These are phyloP conservation scores for Sphyrna mokarran DNA, from an alignment of 2,113 vertebrate species.

Conservation along the genomic window DNA sequence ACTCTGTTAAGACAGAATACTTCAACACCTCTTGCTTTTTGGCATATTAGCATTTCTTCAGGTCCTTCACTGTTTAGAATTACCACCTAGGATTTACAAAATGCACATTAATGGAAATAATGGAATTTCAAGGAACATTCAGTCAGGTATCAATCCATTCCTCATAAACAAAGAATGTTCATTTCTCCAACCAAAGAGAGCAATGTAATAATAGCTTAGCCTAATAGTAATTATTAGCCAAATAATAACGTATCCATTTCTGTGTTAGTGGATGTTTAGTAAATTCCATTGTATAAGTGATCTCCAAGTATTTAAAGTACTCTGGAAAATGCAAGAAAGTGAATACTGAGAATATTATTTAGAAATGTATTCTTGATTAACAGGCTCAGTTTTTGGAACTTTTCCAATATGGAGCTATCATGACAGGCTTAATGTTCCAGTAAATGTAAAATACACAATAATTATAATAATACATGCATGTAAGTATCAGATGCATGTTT, in stretches of 20 bases:
- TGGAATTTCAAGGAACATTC: conserved; percentile 1
- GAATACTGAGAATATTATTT: not conserved
- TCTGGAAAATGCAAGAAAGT: not conserved
- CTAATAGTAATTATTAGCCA: not conserved
- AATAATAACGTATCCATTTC: not conserved
- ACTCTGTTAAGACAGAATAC: not conserved
- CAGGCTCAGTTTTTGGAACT: not conserved
- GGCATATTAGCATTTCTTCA: not conserved
- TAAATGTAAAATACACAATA: not conserved
- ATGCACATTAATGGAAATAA: not conserved
- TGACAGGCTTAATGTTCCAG: not conserved
- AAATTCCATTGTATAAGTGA: not conserved
- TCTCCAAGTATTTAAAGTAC: not conserved
- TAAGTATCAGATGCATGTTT: not conserved
- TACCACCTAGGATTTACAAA: not conserved
- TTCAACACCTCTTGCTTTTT: conserved; percentile 2
- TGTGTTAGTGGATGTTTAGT: not conserved
- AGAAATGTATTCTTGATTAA: not conserved
- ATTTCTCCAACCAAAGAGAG: not conserved
- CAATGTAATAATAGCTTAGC: not conserved
- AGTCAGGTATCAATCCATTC: not conserved
- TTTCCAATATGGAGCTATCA: not conserved
- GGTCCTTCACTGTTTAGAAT: conserved; percentile 14
- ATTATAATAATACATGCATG: not conserved
- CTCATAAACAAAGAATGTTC: not conserved